phyloP scores from a whole-genome alignment of 2,888 invertebrate genomes.

The Teleogryllus oceanicus region DNA sequence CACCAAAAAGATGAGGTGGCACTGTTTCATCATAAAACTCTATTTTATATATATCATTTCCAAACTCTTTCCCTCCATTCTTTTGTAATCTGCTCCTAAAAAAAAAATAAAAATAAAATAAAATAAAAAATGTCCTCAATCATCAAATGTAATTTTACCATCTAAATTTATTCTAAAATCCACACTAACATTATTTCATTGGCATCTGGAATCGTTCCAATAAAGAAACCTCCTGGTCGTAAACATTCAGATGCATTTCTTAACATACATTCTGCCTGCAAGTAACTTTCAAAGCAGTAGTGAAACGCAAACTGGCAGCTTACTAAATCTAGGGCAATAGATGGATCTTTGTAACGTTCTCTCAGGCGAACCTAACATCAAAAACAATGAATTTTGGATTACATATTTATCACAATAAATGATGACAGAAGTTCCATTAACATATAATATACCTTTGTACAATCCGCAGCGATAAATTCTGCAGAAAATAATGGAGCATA shows the following conservation, averaged over 20 bases:
- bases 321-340: conserved; percentile 78
- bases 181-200: conserved; percentile 74
- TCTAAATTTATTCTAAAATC: conserved; percentile 22
- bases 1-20: conserved; percentile 82
- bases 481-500: conserved; percentile 62
- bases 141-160: background rate
- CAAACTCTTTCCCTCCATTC: conserved; percentile 58
- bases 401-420: no score
- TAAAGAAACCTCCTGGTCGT: conserved; percentile 86
- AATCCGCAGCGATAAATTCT: conserved; percentile 89
- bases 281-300: conserved; percentile 87
- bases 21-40: conserved; percentile 61
- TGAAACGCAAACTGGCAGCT: conserved; percentile 99
- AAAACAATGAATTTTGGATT: background rate
- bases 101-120: background rate
- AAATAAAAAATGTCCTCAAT: background rate
- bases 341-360: conserved; percentile 72
- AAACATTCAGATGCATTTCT: conserved; percentile 88
- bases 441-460: conserved; percentile 63
- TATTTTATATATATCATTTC: conserved; percentile 75
- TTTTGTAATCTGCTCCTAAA: conserved; percentile 32
- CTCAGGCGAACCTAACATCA: conserved; percentile 57
- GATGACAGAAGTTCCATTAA: background rate
- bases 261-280: conserved; percentile 88
- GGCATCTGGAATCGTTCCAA: conserved; percentile 95